Evolutionary conservation across 2,888 invertebrate genomes (phyloP), one percentile per base, ranked within the genome.

Genomic region (Hypomecis atomaria): DNA sequence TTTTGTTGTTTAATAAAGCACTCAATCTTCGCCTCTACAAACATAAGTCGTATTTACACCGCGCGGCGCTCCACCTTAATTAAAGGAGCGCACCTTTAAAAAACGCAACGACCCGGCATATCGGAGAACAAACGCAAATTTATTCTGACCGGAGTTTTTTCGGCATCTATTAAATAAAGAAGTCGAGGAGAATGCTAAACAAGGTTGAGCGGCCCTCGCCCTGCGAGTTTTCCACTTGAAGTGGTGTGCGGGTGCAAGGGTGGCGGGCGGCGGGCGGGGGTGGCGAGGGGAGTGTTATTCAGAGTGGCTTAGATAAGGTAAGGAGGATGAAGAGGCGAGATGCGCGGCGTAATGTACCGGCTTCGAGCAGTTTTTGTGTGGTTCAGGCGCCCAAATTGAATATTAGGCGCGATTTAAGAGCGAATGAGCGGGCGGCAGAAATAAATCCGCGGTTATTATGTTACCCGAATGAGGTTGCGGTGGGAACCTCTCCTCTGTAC

Each of bases 141-240:
- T 90, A 92, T 90, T 89, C 89, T 83, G 86, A 88, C 86, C 87
- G 85, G 87, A 86, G 85, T 86, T 87, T 86, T 90, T 90, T 88
- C 86, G 87, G 89, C 88, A 90, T 90, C 90, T 90, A 91, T 92
- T 92, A 92, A 92, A 90, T 91, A 92, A 92, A 91, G 90, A 91
- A 89, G 88, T 88, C 87, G 91, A 85, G 88, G 87, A 89, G 92
- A 92, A 92, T 92, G 92, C 90, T 90, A 92, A 92, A 90, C 90
- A 92, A 92, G 90, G 90, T 89, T 88, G 90, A 90, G 90, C 89
- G 88, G 88, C 90, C 88, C 89, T 89, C 90, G 87, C 89, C 88
- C 89, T 89, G 84, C 82, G 91, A 90, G 90, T 90, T 91, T 91
- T 90, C 90, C 90, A 92, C 90, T 92, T 85, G 87, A 90, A 89